A percentile compares a stretch with the other conserved stretches of the same genome.
Evolutionary conservation across 2,888 invertebrate species (phyloP).

Genomic region (Drosophila nr. medialis): DNA sequence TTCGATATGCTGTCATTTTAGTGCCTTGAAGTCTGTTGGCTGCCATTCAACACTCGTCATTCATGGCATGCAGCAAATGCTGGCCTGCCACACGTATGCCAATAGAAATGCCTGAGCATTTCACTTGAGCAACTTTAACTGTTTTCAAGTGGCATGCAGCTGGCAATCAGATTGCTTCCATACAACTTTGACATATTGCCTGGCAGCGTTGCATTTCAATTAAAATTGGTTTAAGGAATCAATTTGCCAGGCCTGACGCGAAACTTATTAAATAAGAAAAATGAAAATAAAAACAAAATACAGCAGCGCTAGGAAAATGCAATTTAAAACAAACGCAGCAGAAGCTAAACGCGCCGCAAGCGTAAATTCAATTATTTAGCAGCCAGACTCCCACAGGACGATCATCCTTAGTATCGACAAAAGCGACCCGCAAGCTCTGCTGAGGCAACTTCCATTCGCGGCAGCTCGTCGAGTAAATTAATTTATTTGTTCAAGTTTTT

Average conservation of each 20-base stretch:
- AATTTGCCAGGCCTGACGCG: slow-evolving; percentile 60
- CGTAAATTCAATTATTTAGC: slow-evolving; percentile 68
- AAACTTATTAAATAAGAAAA: slow-evolving; percentile 53
- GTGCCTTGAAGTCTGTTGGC: slow-evolving; percentile 42
- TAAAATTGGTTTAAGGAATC: slow-evolving; percentile 76
- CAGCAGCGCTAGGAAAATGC: slow-evolving; percentile 48
- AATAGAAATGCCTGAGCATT: slow-evolving; percentile 69
- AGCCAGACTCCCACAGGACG: slow-evolving; percentile 61
- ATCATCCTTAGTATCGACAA: slow-evolving; percentile 51
- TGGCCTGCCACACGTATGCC: slow-evolving; percentile 45
- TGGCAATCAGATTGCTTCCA: slow-evolving; percentile 29
- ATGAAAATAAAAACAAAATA: slow-evolving; percentile 10
- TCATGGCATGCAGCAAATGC: slow-evolving; percentile 39
- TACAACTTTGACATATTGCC: slow-evolving; percentile 64
- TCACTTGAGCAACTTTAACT: slow-evolving; percentile 67
- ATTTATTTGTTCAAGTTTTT: slow-evolving; percentile 78
- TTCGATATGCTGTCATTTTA: slow-evolving; percentile 55
- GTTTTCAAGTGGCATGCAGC: slow-evolving; percentile 58
- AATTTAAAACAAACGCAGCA: slow-evolving; percentile 56
- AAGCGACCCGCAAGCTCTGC: slow-evolving; percentile 11
- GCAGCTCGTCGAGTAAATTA: slow-evolving; percentile 67
- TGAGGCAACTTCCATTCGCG: slow-evolving; percentile 26
- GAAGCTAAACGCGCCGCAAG: slow-evolving; percentile 51
- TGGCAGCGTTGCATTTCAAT: slow-evolving; percentile 67
- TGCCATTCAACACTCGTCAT: slow-evolving; percentile 63